phyloP scores from a whole-genome alignment of 2,888 invertebrate species.

The Meghimatium bilineatum region DNA sequence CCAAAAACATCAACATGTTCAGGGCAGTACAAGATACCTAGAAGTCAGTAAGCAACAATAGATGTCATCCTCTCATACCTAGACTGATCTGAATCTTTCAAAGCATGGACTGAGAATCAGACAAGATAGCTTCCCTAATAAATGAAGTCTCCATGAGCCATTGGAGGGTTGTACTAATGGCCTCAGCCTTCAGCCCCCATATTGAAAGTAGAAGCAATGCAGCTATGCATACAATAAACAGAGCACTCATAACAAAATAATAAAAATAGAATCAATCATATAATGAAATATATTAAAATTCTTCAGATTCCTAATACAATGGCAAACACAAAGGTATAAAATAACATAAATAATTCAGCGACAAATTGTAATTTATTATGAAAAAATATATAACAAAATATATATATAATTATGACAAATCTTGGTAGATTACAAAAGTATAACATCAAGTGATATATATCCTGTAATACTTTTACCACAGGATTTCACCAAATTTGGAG shows the following conservation, averaged over 20 bases:
- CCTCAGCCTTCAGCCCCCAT: no score
- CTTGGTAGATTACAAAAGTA: not conserved
- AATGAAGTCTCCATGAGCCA: no score
- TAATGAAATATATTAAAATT: not conserved
- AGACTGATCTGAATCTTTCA: no score
- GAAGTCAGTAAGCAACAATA: no score
- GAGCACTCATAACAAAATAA: not conserved
- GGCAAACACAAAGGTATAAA: not conserved
- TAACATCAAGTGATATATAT: not conserved
- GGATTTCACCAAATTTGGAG: constrained; percentile 5
- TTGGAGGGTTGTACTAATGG: no score
- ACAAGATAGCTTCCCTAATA: no score
- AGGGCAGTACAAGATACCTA: no score
- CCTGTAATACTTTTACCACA: not conserved
- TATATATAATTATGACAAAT: constrained; percentile 6
- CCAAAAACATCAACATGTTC: no score
- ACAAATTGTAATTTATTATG: not conserved
- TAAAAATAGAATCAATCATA: no score
- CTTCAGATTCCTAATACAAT: not conserved
- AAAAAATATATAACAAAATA: not conserved
- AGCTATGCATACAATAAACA: not conserved
- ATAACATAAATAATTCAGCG: not conserved
- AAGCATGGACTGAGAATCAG: no score
- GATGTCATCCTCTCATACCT: no score
- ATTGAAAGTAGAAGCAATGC: no score